Percentiles rank a stretch among this genome's conserved stretches.
Conservation (phyloP, 2,113 vertebrate genomes). For the Paralichthys olivaceus region DNA sequence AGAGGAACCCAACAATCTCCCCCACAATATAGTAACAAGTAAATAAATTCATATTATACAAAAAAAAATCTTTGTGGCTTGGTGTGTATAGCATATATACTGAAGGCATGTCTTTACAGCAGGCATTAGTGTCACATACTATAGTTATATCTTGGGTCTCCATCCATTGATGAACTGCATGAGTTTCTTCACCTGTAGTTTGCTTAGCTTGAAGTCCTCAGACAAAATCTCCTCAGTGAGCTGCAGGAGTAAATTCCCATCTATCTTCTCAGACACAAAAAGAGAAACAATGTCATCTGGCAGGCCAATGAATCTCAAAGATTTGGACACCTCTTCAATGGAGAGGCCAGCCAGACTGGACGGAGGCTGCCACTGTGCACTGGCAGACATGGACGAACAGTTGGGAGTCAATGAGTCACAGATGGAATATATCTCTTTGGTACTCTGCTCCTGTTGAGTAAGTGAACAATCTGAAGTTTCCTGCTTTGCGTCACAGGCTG, state of each 20-base stretch:
- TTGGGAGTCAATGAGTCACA: slow-evolving; percentile 82
- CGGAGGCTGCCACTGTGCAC: slow-evolving; percentile 91
- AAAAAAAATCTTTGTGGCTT: slow-evolving; percentile 47
- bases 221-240: slow-evolving; percentile 96
- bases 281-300: slow-evolving; percentile 90
- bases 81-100: slow-evolving; percentile 71
- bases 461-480: slow-evolving; percentile 74
- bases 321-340: slow-evolving; percentile 94
- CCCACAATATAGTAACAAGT: slow-evolving; percentile 31
- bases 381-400: slow-evolving; percentile 77
- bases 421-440: slow-evolving; percentile 80
- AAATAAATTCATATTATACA: slow-evolving; percentile 38
- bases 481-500: slow-evolving; percentile 82
- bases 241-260: slow-evolving; percentile 95
- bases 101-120: slow-evolving; percentile 46
- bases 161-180: slow-evolving; percentile 98
- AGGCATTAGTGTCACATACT: slow-evolving; percentile 29
- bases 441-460: slow-evolving; percentile 79
- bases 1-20: slow-evolving; percentile 1
- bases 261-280: slow-evolving; percentile 95
- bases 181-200: slow-evolving; percentile 98
- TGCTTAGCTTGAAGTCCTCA: slow-evolving; percentile 97
- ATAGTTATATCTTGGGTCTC: slow-evolving; percentile 93
- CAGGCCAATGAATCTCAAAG: slow-evolving; percentile 92
- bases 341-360: slow-evolving; percentile 91